Evolutionary conservation across 2,797 vertebrate species (phyloP).

Genomic region (Cyprinodon diabolis): DNA sequence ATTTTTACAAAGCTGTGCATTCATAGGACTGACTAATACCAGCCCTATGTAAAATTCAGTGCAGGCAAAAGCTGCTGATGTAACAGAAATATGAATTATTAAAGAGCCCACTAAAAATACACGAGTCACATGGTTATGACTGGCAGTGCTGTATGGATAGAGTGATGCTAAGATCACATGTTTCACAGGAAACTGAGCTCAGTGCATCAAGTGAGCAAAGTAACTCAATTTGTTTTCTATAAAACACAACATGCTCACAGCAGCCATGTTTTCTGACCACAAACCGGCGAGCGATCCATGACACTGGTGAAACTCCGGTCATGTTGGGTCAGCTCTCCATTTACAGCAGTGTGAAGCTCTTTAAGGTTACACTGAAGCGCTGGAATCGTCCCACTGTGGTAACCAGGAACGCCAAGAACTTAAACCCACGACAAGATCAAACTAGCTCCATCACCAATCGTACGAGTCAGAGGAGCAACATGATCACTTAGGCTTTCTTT

Average conservation of each 20-base stretch:
- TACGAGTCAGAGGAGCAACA: slow-evolving; percentile 15
- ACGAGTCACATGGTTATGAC: slow-evolving; percentile 30
- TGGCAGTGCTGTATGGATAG: slow-evolving; percentile 9
- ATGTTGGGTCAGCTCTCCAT: not conserved
- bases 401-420: slow-evolving; percentile 52
- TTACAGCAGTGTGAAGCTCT: not conserved
- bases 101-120: slow-evolving; percentile 8
- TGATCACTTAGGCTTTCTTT: not conserved
- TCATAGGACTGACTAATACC: too few relatives aligned
- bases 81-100: not conserved
- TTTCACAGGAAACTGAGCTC: slow-evolving; percentile 33
- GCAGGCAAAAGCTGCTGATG: too few relatives aligned
- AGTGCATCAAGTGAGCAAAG: not conserved
- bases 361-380: not conserved
- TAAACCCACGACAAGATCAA: slow-evolving; percentile 38
- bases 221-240: too few relatives aligned
- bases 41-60: too few relatives aligned
- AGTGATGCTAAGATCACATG: slow-evolving; percentile 45
- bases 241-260: not conserved
- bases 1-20: too few relatives aligned
- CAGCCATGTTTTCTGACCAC: not conserved
- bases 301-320: not conserved
- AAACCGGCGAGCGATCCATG: not conserved
- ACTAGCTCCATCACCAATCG: slow-evolving; percentile 42
- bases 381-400: slow-evolving; percentile 18